Base-by-base conservation (phyloP, 2,888 invertebrate species). In the Gasteruption jaculator region DNA sequence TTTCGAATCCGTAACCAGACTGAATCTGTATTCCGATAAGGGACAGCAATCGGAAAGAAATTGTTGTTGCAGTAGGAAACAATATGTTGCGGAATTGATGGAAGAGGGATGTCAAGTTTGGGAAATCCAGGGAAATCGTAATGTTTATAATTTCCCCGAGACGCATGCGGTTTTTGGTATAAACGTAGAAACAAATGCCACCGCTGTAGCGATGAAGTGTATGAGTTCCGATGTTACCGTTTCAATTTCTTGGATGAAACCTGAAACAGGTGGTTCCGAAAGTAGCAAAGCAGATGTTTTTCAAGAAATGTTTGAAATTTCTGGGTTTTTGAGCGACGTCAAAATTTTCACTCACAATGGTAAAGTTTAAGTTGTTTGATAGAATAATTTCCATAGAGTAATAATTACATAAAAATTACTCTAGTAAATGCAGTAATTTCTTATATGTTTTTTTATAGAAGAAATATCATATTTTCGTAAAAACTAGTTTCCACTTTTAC, bases 41-140 rank as follows among this genome's bases (percentile, higher is more conserved):
- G 46, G 46, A 2, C 48, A 48, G 10, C 49, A 55, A 34, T 26
- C 37, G 4, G 58, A 56, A n/a, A 34, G 34, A 7, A 18, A 38
- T 39, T 66, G 66, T 19, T 67, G 66, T 41, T 43, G 26, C 1
- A 67, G 66, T 11, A 47, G 50, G 5, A 38, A 26, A 4, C 60
- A 62, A 8, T 52, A 56, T 27, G 41, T 52, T 1, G 49, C 53
- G 1, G 57, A 61, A 20, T 40, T 64, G 3, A 18, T 40, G 0
- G 29, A 44, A 3, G 38, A 48, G 4, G 43, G 34, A 7, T 53
- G 46, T 14, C 37, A 26, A 4, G 36, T 48, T 3, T 38, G 38
- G 24, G 48, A 38, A 31, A 32, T 43, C 7, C 48, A 53, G 7
- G 38, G 22, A 4, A 32, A 45, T 2, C 32, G 38, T 4, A 50